Base-by-base conservation (phyloP, 2,797 vertebrate species). In the Danio albolineatus region DNA sequence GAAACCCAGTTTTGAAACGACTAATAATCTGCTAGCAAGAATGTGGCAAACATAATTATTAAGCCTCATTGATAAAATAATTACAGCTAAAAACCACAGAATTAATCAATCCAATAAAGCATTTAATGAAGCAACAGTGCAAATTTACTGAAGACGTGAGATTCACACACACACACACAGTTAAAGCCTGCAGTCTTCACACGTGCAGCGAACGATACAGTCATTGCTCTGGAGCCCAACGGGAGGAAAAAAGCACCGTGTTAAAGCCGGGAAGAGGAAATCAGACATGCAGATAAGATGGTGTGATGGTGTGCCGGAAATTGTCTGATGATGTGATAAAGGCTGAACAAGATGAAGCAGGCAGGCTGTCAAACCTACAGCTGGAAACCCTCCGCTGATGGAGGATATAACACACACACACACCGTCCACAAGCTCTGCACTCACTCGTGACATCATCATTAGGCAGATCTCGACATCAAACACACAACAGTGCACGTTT, bases 241-340 rank as follows among this genome's bases (percentile, higher is more conserved):
- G 36, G 8, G 48, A 66, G 21, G 16, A 39, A 48, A 44, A 28
- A 57, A 38, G 62, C 38, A 39, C 36, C 9, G 7, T 57, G 74
- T 56, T 76, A 16, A 46, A 56, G 48, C 6, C 36, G 41, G 39
- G 14, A 57, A 38, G 62, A 66, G 62, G 62, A 76, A 66, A 65
- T 56, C 74, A 56, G 51, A 61, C 14, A 66, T 56, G 74, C 10
- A 76, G 74, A 76, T 67, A 57, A 76, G 74, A 56, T 4, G n/a
- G 19, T 2, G 41, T 66, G 51, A 76, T 66, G 62, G 19, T 54
- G 51, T 6, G 51, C 28, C 21, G 62, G 62, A 76, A 67, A 76
- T 76, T 56, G 74, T 44, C 19, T 54, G 62, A 57, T 38, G 62
- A 48, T 57, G 62, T 46, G 62, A 76, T 67, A 76, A 28, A 36